phyloP scores from a whole-genome alignment of 2,113 vertebrate genomes.

The Psittacula cyanocephala region DNA sequence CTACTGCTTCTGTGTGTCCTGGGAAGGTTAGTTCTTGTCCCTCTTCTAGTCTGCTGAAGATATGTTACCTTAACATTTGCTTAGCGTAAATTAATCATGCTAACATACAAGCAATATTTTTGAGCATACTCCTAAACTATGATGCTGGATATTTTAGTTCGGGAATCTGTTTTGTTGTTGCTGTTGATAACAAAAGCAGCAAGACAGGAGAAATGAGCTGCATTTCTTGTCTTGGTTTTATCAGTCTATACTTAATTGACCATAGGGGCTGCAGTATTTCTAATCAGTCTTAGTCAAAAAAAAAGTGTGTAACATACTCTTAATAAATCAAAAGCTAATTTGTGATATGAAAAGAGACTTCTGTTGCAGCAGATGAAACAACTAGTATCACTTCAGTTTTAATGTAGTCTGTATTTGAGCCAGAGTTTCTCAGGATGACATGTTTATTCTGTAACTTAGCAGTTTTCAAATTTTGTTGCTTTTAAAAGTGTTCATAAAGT shows the following conservation, averaged over 20 bases:
- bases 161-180: background rate
- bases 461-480: background rate
- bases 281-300: background rate
- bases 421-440: background rate
- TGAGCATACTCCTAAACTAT: background rate
- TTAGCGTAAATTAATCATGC: constrained; percentile 4
- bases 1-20: background rate
- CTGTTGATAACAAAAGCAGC: background rate
- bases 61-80: background rate
- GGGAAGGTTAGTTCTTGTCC: background rate
- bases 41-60: background rate
- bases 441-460: background rate
- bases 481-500: background rate
- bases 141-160: background rate
- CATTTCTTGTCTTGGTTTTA: background rate
- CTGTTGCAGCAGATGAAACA: constrained; percentile 10
- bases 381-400: constrained; percentile 15
- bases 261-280: background rate
- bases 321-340: constrained; percentile 8
- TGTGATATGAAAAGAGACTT: background rate
- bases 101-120: background rate
- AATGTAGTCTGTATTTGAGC: background rate
- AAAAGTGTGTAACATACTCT: background rate
- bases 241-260: background rate
- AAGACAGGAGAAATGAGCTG: background rate